A percentile compares a stretch with the other conserved stretches of the same genome.
These are phyloP conservation scores for Bombus impatiens DNA, from an alignment of 1,140 invertebrate genomes.

Conservation along the genomic window DNA sequence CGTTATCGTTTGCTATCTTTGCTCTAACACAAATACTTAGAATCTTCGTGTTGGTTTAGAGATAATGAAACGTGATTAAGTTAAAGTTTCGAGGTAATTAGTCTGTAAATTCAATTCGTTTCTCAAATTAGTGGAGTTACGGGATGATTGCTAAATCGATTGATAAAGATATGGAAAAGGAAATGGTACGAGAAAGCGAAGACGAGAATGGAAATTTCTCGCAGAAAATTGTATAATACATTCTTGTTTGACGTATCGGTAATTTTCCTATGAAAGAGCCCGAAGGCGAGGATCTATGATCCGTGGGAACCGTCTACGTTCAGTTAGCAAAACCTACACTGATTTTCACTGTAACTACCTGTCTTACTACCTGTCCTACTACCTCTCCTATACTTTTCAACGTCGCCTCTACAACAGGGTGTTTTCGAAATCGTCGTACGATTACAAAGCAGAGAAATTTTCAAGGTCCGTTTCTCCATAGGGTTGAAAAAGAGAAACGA, in stretches of 20 bases:
- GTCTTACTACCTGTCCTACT: not conserved
- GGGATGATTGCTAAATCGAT: not conserved
- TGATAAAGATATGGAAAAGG: not conserved
- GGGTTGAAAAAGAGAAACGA: too few species aligned
- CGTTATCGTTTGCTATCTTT: not conserved
- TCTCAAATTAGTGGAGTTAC: not conserved
- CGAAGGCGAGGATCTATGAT: constrained; percentile 19
- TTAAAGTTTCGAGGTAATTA: not conserved
- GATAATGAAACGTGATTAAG: not conserved
- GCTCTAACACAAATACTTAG: not conserved
- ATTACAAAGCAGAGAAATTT: not conserved
- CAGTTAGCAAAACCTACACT: constrained; percentile 2
- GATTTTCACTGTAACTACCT: constrained; percentile 15
- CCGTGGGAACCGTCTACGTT: constrained; percentile 33
- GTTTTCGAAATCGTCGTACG: not conserved
- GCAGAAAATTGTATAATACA: too few species aligned
- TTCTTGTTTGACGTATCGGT: too few species aligned
- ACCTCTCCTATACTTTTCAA: not conserved
- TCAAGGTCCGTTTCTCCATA: too few species aligned
- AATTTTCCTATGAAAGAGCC: constrained; percentile 26
- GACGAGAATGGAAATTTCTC: constrained; percentile 18
- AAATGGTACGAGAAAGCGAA: not conserved
- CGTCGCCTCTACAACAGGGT: not conserved
- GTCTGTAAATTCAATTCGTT: not conserved
- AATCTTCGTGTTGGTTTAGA: not conserved